Evolutionary conservation across 2,888 invertebrate species (phyloP), one percentile per base, ranked within the genome.

Genomic region (Zygothrica quintamaculata): DNA sequence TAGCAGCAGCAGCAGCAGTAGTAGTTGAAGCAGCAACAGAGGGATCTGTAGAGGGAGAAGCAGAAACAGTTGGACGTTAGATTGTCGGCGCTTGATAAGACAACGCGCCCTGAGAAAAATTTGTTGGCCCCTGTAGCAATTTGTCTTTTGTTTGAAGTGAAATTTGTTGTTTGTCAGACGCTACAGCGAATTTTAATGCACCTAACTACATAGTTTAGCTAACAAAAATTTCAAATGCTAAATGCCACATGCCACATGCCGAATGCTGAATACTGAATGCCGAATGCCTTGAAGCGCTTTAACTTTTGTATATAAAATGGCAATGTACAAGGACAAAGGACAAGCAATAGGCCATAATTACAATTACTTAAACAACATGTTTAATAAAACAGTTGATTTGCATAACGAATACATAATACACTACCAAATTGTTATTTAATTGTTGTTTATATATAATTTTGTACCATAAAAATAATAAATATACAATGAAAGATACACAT

Each of bases 141-240:
- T 81, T 81, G 81, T 87, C 86, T 80, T 80, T 87, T 84, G 84
- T 86, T 81, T 81, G 80, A 80, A 80, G 87, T 84, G 68, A 84
- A 84, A 80, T 81, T 81, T 81, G 86, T 70, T 79, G 79, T 84
- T 85, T 85, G 80, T 79, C 84, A 67, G 62, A 51, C 40, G 52
- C 50, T 55, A 56, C 71, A 70, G 47, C 34, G 39, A 50, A 78
- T 68, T 72, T 78, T 72, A 78, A 82, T 78, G 84, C 65, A 67
- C 25, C 67, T 65, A 53, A 64, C 56, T 76, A 25, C 13, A 34
- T 34, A 69, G 75, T 65, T 72, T 34, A 65, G 47, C 71, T n/a
- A n/a, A n/a, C n/a, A 31, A n/a, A 31, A n/a, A 31, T 58, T 44
- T 18, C 70, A 57, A 71, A 62, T 74, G 74, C 42, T 64, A 57